phyloP scores from a whole-genome alignment of 2,113 vertebrate species.

The Tautogolabrus adspersus region DNA sequence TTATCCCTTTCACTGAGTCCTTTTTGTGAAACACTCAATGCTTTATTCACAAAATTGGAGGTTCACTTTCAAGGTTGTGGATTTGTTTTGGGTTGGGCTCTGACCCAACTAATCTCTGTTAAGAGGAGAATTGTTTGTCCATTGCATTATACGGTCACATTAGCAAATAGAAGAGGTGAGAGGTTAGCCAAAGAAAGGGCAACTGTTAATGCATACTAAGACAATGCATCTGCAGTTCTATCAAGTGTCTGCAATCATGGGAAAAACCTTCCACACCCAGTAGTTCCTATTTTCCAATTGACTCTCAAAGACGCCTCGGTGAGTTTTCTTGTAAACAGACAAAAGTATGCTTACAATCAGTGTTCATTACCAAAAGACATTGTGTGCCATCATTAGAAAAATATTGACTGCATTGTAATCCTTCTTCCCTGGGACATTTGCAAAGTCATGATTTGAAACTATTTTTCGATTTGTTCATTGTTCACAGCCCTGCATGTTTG shows the following conservation, averaged over 20 bases:
- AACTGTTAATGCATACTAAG: not conserved
- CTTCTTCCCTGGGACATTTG: not conserved
- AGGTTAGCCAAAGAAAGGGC: constrained; percentile 17
- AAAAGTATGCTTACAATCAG: not conserved
- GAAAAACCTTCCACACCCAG: not conserved
- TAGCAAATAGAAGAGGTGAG: not conserved
- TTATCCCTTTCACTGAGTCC: constrained; percentile 23
- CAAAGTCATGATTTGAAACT: not conserved
- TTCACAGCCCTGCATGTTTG: not conserved
- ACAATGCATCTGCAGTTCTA: not conserved
- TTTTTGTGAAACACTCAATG: constrained; percentile 32
- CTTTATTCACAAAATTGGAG: constrained; percentile 32
- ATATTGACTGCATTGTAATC: not conserved
- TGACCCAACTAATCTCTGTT: constrained; percentile 33
- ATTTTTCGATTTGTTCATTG: not conserved
- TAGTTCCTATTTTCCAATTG: not conserved
- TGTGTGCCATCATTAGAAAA: not conserved
- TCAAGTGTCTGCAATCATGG: not conserved
- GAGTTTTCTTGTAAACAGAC: not conserved
- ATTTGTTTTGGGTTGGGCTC: constrained; percentile 20
- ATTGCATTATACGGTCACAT: constrained; percentile 42
- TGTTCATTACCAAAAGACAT: not conserved
- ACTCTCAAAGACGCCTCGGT: too few species aligned
- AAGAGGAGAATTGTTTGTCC: constrained; percentile 5
- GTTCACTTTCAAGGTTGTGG: constrained; percentile 25